A percentile compares a stretch with the other conserved stretches of the same genome.
Evolutionary conservation across 2,797 vertebrate genomes (phyloP).

Genomic region (Sphenopsis melanotis): DNA sequence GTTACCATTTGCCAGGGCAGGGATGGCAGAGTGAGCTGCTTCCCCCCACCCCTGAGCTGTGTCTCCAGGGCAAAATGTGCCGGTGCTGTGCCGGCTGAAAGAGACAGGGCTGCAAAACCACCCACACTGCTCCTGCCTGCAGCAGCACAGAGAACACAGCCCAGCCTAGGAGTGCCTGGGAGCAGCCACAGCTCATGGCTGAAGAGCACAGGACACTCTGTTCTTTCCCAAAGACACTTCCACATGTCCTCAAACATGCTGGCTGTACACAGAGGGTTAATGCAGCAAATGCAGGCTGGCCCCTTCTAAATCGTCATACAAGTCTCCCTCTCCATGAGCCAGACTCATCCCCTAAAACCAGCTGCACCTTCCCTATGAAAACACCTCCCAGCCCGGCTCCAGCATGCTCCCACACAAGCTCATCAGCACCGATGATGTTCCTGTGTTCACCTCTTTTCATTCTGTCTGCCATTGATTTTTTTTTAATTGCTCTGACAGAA

Average conservation of each 20-base stretch:
- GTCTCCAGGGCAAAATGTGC: neutral
- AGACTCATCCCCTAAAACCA: neutral
- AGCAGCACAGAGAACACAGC: neutral
- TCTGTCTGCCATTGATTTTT: neutral
- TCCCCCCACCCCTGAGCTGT: rapidly evolving
- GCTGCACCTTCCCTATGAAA: neutral
- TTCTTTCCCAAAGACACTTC: neutral
- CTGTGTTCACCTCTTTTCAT: neutral
- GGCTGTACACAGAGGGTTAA: neutral
- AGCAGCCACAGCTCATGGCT: neutral
- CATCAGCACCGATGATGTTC: neutral
- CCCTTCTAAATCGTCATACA: neutral
- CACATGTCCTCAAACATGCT: rapidly evolving
- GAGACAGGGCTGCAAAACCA: rapidly evolving
- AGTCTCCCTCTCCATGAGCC: neutral
- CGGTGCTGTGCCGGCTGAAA: rapidly evolving
- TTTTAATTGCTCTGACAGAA: neutral
- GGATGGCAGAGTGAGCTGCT: rapidly evolving
- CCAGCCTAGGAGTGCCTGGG: neutral
- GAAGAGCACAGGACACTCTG: rapidly evolving
- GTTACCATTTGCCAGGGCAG: neutral
- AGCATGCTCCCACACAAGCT: neutral
- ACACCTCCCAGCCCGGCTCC: neutral
- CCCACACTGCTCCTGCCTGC: neutral
- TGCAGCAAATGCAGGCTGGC: neutral